Base-by-base conservation (phyloP, 2,113 vertebrate genomes). In the Vidua macroura region DNA sequence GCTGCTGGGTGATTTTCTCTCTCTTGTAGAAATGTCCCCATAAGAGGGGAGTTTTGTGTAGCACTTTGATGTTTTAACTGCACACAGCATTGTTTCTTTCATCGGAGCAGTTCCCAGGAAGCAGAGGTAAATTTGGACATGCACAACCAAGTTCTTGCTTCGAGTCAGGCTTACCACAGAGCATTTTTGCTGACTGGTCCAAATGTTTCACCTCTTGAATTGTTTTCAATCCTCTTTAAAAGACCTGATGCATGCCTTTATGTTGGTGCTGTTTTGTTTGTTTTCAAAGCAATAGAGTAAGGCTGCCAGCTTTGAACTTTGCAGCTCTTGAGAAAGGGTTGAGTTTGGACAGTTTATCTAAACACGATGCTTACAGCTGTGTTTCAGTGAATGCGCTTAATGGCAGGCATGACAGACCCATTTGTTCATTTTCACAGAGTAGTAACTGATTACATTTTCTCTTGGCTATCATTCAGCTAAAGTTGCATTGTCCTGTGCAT, bases 241-340 rank as follows among this genome's bases (percentile, higher is more conserved):
- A 88, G 51, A 69, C 23, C 4, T 43, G 8, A 28, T 83, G 35
- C 10, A 3, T 72, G 41, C 39, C 63, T 88, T 81, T 86, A 33
- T 56, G 53, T 39, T 90, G 63, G 33, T 89, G 33, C 21, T 93
- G 43, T 17, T 95, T 56, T 72, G 14, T 48, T 92, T 88, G 49
- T 62, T 69, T 88, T 93, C 48, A 78, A 62, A 88, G 83, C 67
- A 56, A 31, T 15, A 85, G 73, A 74, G 53, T 52, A 73, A 75
- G 19, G n/a, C 69, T 96, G 82, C 49, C 68, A 48, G 63, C 76
- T 88, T 81, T 90, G 62, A 70, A 90, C 63, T 95, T 72, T 13
- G 8, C 16, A 74, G 51, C 55, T 55, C 76, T 62, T 67, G 72
- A 94, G 75, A 74, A 92, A 58, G 73, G 53, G 58, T 59, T 86